Evolutionary conservation across 2,888 invertebrate species (phyloP), one percentile per base, ranked within the genome.

Genomic region (Cheilosia soror): DNA sequence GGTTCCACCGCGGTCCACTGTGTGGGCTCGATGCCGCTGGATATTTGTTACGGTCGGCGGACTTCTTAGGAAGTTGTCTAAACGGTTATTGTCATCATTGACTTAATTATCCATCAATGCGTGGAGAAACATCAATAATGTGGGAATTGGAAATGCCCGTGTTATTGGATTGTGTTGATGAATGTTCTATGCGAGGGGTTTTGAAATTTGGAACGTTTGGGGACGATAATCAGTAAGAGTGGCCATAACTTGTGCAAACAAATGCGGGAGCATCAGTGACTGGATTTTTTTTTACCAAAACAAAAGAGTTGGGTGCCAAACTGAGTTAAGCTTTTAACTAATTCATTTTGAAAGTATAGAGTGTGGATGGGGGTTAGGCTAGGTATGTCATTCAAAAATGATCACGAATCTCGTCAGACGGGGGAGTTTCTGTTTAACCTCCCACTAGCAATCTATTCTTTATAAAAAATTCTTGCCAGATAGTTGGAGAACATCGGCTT

Each of bases 101-200:
- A 81, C 68, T 81, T 85, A 85, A 85, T 85, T 85, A 81, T 77
- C 85, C 63, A 85, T 77, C 68, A 81, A 77, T 85, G 85, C 81
- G 81, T 85, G 81, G 81, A 85, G 68, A 77, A 85, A 85, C 85
- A 85, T 85, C 85, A 85, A 81, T 85, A 81, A 81, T 71, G 62
- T 58, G 42, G 40, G 68, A 76, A 85, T 81, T 76, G 62, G 81
- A 68, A 76, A 76, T 75, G 65, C 20, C 20, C 71, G 60, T 66
- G 65, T 29, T 44, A 1, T 29, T 20, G 27, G 4, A 27, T 13
- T 40, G 42, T 25, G 11, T 25, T 63, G 47, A 11, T 15, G 5
- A 20, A 51, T 51, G 49, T 44, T 3, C 13, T 51, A 11, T 11
- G 25, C 27, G 2, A 51, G 9, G 9, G 25, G 2, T 13, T n/a